Evolutionary conservation across 2,888 invertebrate species (phyloP).

Genomic region (Caenorhabditis wallacei): DNA sequence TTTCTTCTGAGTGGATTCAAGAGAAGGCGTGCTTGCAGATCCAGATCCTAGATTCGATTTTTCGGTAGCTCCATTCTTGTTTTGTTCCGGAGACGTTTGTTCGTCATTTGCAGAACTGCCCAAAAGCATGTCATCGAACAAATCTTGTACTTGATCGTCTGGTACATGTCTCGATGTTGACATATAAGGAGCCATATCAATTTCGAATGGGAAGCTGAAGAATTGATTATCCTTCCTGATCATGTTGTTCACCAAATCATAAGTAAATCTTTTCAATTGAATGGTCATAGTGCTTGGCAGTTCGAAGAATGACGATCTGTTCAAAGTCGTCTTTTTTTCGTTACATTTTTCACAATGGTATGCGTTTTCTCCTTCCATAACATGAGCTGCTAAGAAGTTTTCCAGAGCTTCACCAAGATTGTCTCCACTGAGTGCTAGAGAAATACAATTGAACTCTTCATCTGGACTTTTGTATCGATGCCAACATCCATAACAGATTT

Average conservation of each 20-base stretch:
- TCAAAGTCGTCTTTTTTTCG: slow-evolving; percentile 85
- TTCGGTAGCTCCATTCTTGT: slow-evolving; percentile 32
- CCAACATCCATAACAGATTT: slow-evolving; percentile 86
- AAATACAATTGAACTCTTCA: slow-evolving; percentile 66
- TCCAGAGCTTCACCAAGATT: slow-evolving; percentile 81
- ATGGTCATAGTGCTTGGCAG: slow-evolving; percentile 85
- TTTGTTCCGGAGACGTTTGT: slow-evolving; percentile 15
- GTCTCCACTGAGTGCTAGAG: slow-evolving; percentile 66
- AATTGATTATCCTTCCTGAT: slow-evolving; percentile 86
- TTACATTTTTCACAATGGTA: slow-evolving; percentile 86
- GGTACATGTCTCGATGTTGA: slow-evolving; percentile 50
- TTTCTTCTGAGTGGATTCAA: slow-evolving; percentile 58
- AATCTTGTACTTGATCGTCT: slow-evolving; percentile 63
- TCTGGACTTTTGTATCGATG: slow-evolving; percentile 83
- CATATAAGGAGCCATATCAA: slow-evolving; percentile 70
- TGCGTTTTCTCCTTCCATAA: slow-evolving; percentile 86
- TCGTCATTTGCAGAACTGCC: slow-evolving; percentile 39
- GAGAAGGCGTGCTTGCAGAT: slow-evolving; percentile 48
- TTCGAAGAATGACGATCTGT: slow-evolving; percentile 85
- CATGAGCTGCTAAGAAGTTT: slow-evolving; percentile 86
- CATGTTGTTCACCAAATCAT: slow-evolving; percentile 85
- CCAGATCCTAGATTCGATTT: slow-evolving; percentile 31
- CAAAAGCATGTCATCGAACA: slow-evolving; percentile 66
- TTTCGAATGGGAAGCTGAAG: slow-evolving; percentile 85
- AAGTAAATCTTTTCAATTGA: slow-evolving; percentile 86